Base-by-base conservation (phyloP, 2,113 vertebrate species). In the Eira barbara region DNA sequence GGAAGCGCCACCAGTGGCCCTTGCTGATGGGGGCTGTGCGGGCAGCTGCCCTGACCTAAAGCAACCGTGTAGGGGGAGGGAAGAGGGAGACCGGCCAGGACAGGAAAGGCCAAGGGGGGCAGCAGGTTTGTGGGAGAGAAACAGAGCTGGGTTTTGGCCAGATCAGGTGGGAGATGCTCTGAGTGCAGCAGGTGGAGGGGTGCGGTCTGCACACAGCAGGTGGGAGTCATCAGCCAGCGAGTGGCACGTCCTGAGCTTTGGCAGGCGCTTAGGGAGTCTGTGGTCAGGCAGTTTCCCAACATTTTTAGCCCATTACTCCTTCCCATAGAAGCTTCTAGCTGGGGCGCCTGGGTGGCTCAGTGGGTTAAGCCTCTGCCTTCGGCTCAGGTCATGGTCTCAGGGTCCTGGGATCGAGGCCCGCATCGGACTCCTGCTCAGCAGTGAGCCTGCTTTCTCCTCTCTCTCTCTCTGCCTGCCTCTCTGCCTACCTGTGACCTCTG, bases 141-240 rank as follows among this genome's bases (percentile, higher is more conserved):
- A 11, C 74, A 67, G 42, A 85, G 65, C 39, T 5, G 0, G 73
- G 55, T 21, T 39, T 34, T 9, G 23, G 84, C 47, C 36, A 57
- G 34, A 1, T 4, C 14, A 31, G 55, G 55, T 21, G 23, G 65
- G 74, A 86, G 49, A 67, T 3, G 9, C 27, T 23, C 1, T 18
- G 20, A 52, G 42, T 25, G 21, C 10, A 15, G 74, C 20, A 31
- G 76, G 17, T 39, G 14, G 55, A 3, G 13, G 21, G 31, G 17
- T 39, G 27, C 20, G 67, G 31, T 7, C 61, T 31, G 15, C 76
- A 34, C 14, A 13, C 0, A 3, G 20, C 29, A 65, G 31, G 23
- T 6, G 1, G 42, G 34, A 21, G 57, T 12, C 12, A 1, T 45
- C 15, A 21, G 4, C 20, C 0, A 3, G 5, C 11, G 1, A 17